Evolutionary conservation across 1,140 invertebrate genomes (phyloP).

Genomic region (Geopemphigus sp.): DNA sequence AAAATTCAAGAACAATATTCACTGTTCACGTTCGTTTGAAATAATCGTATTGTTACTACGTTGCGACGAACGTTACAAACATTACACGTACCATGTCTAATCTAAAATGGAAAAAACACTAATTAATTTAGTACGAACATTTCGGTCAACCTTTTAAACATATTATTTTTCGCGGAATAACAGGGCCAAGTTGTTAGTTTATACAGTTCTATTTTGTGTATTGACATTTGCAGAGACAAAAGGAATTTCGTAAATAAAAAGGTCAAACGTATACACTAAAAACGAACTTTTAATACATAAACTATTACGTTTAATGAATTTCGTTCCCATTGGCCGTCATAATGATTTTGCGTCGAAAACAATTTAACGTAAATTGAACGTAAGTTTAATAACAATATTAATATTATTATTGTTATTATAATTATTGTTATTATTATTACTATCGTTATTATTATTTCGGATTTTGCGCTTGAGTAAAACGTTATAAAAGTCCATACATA

Average conservation of each 20-base stretch:
- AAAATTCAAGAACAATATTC: too few relatives aligned
- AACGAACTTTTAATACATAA: not conserved
- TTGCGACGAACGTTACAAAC: too few relatives aligned
- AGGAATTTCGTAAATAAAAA: conserved; percentile 12
- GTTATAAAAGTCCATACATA: not conserved
- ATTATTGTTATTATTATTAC: too few relatives aligned
- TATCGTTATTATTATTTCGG: not conserved
- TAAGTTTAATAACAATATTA: too few relatives aligned
- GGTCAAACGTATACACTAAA: not conserved
- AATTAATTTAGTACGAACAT: not conserved
- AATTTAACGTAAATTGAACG: not conserved
- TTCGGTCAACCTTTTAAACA: not conserved
- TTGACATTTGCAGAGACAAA: conserved; percentile 19
- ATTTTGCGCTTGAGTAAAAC: not conserved
- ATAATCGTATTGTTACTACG: too few relatives aligned
- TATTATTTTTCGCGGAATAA: not conserved
- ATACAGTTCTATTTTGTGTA: not conserved
- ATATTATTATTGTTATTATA: too few relatives aligned
- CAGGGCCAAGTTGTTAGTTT: not conserved
- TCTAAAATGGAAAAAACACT: too few relatives aligned
- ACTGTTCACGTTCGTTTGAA: too few relatives aligned
- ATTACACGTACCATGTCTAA: too few relatives aligned
- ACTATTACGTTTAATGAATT: conserved; percentile 3
- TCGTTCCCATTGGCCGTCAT: not conserved
- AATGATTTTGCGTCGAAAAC: not conserved